Evolutionary conservation across 2,797 vertebrate genomes (phyloP), one percentile per base, ranked within the genome.

Genomic region (Hephaestus fuliginosus): DNA sequence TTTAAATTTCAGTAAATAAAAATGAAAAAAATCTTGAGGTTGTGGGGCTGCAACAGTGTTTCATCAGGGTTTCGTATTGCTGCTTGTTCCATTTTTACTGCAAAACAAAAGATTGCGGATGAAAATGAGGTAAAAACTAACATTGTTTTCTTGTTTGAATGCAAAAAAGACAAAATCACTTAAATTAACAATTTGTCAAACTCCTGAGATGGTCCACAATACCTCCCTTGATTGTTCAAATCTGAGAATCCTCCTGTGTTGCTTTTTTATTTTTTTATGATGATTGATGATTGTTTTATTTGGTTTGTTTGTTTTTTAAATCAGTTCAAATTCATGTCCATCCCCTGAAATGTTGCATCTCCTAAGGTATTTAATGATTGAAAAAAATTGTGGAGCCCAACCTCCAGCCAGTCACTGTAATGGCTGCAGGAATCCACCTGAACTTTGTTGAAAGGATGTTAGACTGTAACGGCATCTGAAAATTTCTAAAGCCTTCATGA

Each of bases 321-420:
- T 63, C 1, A 0, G 28, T 70, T 63, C 20, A 70, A 76, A 74
- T 60, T 18, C 61, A 64, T 70, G 36, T 44, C 13, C 20, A 48
- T 46, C 39, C 13, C 10, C 11, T 68, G n/a, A 80, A 83, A 49
- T 74, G 53, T 28, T 49, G 33, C 25, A 18, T 80, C 33, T 72
- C 41, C 7, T 13, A 7, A 67, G 25, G 43, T 67, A 39, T 75
- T 66, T 52, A 10, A n/a, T 69, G 41, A 20, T 39, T 84, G 72
- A 81, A 33, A 55, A 25, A 68, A 10, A 6, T 0, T 77, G 25
- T 39, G 6, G 25, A 62, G 13, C 8, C 0, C 1, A 51, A 22
- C 4, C 2, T 7, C 11, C 20, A 20, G 28, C 7, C 1, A 22
- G 5, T 46, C 7, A 15, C 57, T 33, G 5, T 52, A 46, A 63